Conservation (phyloP, 2,888 invertebrate genomes). For the Notodonta ziczac region DNA sequence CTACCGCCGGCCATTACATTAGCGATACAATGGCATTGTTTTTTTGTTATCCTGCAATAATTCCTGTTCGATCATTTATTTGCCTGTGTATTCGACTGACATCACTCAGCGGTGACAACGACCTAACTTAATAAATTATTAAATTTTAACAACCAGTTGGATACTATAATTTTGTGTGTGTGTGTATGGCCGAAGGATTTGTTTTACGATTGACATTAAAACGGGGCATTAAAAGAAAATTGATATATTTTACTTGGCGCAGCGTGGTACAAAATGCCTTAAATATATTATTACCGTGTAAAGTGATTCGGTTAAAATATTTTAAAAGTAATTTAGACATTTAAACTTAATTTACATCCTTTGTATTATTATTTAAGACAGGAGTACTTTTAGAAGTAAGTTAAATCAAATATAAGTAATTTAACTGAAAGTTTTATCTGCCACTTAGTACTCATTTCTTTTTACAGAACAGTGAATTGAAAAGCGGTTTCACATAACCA, state of each 20-base stretch:
- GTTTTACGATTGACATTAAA: constrained; percentile 5
- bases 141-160: constrained; percentile 52
- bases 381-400: background rate
- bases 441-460: background rate
- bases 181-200: background rate
- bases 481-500: background rate
- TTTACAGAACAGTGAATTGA: background rate
- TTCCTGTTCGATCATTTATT: constrained; percentile 66
- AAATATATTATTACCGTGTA: background rate
- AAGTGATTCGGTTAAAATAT: background rate
- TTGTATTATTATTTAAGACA: background rate
- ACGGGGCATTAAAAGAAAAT: background rate
- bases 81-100: constrained; percentile 66
- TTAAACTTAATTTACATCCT: background rate
- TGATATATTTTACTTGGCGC: constrained; percentile 3
- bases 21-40: constrained; percentile 64
- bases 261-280: constrained; percentile 1
- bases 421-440: background rate
- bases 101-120: constrained; percentile 75
- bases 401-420: background rate
- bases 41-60: constrained; percentile 51
- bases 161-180: constrained; percentile 5
- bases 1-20: constrained; percentile 54
- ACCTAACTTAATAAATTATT: constrained; percentile 75
- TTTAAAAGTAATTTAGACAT: constrained; percentile 2